phyloP scores from a whole-genome alignment of 1,140 invertebrate genomes.

The Callitettix versicolor region DNA sequence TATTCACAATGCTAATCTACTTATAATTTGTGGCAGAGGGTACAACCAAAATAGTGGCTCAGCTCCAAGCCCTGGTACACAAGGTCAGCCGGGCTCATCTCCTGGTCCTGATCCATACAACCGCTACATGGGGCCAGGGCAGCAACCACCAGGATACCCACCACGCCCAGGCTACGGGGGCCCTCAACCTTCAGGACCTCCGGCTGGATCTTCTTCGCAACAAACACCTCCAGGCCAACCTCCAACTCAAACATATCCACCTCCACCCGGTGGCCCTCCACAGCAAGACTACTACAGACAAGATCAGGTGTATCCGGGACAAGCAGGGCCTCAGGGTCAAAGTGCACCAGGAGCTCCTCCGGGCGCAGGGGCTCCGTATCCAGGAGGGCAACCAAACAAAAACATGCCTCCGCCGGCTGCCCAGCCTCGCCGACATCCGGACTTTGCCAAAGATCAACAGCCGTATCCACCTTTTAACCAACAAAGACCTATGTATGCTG shows the following conservation, averaged over 20 bases:
- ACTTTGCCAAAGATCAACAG: slow-evolving; percentile 71
- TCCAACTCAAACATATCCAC: slow-evolving; percentile 25
- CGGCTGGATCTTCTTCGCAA: slow-evolving; percentile 15
- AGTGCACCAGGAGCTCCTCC: neutral
- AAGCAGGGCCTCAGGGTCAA: neutral
- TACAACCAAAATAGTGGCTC: slow-evolving; percentile 23
- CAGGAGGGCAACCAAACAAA: slow-evolving; percentile 36
- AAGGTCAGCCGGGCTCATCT: slow-evolving; percentile 20
- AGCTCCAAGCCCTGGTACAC: slow-evolving; percentile 7
- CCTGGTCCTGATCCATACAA: slow-evolving; percentile 24
- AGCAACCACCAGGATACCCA: slow-evolving; percentile 21
- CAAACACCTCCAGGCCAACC: slow-evolving; percentile 18
- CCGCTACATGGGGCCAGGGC: slow-evolving; percentile 19
- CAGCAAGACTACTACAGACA: slow-evolving; percentile 54
- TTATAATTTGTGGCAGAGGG: slow-evolving; percentile 11
- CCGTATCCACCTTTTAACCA: slow-evolving; percentile 49
- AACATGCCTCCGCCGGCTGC: slow-evolving; percentile 52
- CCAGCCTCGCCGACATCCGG: slow-evolving; percentile 69
- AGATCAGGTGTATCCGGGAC: slow-evolving; percentile 36
- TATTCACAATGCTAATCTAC: too few species aligned
- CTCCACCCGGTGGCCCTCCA: slow-evolving; percentile 31
- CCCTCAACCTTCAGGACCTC: neutral
- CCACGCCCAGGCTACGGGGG: slow-evolving; percentile 17
- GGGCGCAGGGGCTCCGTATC: slow-evolving; percentile 21
- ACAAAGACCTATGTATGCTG: slow-evolving; percentile 40